phyloP scores from a whole-genome alignment of 2,888 invertebrate genomes.

The Orchesella flavescens region DNA sequence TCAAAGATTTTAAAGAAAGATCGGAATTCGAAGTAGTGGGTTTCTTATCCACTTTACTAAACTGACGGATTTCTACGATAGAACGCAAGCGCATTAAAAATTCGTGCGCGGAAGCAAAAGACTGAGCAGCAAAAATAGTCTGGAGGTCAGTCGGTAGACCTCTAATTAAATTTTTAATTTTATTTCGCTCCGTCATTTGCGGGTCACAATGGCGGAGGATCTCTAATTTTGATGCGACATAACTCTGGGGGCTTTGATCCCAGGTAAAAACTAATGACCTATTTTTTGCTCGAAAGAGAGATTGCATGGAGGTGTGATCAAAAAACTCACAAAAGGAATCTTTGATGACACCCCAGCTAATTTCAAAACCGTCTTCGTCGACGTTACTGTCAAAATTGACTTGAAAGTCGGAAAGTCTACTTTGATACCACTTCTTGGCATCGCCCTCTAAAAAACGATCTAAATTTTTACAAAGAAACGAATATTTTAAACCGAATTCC shows the following conservation, averaged over 20 bases:
- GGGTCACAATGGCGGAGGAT: neutral
- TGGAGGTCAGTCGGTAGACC: conserved; percentile 12
- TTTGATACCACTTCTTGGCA: too few relatives aligned
- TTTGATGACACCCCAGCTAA: neutral
- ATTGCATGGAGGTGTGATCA: too few relatives aligned
- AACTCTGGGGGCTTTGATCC: neutral
- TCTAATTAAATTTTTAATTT: conserved; percentile 1
- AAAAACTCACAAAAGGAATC: too few relatives aligned
- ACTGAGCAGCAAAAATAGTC: too few relatives aligned
- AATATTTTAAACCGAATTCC: too few relatives aligned
- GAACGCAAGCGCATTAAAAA: neutral
- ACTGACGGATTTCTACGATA: neutral
- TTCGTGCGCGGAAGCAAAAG: too few relatives aligned
- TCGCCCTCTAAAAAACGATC: too few relatives aligned
- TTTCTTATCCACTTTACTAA: too few relatives aligned
- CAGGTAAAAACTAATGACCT: neutral
- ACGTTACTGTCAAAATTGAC: neutral
- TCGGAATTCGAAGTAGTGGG: neutral
- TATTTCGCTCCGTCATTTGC: neutral
- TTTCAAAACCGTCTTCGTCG: neutral
- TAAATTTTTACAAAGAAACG: too few relatives aligned
- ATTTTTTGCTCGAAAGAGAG: too few relatives aligned
- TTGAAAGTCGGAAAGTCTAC: too few relatives aligned
- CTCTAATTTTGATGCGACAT: neutral
- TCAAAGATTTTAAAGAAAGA: neutral